Conservation (phyloP, 2,113 vertebrate species). For the Corythaeola cristata region DNA sequence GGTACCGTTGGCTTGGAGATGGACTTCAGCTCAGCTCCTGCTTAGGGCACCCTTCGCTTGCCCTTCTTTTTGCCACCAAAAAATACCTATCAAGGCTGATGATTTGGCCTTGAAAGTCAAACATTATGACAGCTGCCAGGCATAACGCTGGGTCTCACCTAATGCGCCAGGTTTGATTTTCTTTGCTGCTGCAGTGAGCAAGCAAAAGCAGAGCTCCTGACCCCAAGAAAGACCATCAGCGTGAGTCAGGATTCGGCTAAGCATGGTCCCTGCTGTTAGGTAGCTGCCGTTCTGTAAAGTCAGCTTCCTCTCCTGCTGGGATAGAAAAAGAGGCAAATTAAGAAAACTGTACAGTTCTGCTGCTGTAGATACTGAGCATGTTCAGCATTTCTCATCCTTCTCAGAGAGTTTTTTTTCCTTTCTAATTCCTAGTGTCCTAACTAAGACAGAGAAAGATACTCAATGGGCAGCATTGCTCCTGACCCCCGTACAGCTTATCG, state of each 20-base stretch:
- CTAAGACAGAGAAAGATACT: background rate
- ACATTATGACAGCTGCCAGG: background rate
- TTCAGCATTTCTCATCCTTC: background rate
- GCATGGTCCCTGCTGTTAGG: background rate
- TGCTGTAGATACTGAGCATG: background rate
- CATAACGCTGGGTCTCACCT: background rate
- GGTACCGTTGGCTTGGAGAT: background rate
- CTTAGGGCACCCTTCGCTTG: background rate
- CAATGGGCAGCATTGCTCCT: background rate
- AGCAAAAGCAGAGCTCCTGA: background rate
- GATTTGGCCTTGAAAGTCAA: background rate
- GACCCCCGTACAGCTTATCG: rapidly evolving
- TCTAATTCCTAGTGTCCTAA: background rate
- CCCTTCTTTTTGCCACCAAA: background rate
- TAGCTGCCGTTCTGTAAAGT: background rate
- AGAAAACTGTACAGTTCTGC: background rate
- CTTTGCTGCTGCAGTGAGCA: slow-evolving; percentile 45
- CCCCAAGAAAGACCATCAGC: background rate
- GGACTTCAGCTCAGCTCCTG: background rate
- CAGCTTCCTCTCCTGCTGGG: background rate
- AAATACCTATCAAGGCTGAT: background rate
- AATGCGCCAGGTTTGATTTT: background rate
- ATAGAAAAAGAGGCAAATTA: background rate
- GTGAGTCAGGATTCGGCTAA: background rate
- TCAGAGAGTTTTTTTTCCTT: background rate